Evolutionary conservation across 2,113 vertebrate genomes (phyloP), one percentile per base, ranked within the genome.

Genomic region (Anseranas semipalmata): DNA sequence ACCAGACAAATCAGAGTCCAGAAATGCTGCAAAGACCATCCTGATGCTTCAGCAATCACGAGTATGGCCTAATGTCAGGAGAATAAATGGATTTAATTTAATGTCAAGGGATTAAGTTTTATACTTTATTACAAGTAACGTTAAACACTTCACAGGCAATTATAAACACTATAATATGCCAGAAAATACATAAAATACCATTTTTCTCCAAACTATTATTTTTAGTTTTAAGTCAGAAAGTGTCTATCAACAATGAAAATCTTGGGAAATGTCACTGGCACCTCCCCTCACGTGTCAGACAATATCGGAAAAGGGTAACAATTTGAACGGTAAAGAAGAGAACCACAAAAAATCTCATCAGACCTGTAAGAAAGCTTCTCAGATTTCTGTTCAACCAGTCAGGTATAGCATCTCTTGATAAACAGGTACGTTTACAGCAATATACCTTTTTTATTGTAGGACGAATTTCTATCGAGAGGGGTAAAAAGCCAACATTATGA

Each of bases 1-100:
- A 92, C 56, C 74, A 77, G 80, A 92, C 56, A 78, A 95, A 95
- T 63, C 87, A 87, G 74, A 92, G 60, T 19, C 28, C 93, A 92
- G 60, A 89, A 93, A 93, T 6, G 35, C 68, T 87, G 79, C 82
- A 71, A 50, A 96, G 73, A 91, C 74, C 41, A 65, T 59, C 76
- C 22, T 18, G 76, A 78, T 53, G 70, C 45, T 92, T 81, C 86
- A 81, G 71, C 65, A 92, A 48, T 84, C 84, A 63, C 55, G 37
- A 48, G 53, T 27, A 41, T 2, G 48, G 63, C 59, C 86, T 66
- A n/a, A 91, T 73, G 65, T 43, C 84, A 65, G 45, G 41, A 84
- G 50, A 91, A 89, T 76, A 95, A 93, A 68, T 28, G n/a, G 70
- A 77, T 85, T 92, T 90, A 46, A 90, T 77, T 66, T 83, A 33